Base-by-base conservation (phyloP, 2,888 invertebrate genomes). In the Drosophila incognita region DNA sequence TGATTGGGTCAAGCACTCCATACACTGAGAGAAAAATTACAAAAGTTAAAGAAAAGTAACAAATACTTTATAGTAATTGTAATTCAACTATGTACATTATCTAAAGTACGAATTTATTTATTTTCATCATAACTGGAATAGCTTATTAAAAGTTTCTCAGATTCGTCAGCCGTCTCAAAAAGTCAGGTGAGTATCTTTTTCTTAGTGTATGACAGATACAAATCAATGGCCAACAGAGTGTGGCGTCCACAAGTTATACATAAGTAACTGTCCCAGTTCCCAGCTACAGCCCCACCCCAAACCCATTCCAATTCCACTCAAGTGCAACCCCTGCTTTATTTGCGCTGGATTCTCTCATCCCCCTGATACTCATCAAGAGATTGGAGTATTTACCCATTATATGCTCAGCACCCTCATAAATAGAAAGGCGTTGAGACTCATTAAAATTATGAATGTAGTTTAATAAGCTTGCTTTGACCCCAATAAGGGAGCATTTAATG, bases 361-460 rank as follows among this genome's bases (percentile, higher is more conserved):
- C 48, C 29, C 21, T 35, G 3, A 33, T 8, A 7, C 46, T 29
- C 56, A 69, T 69, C 67, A 49, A 40, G 29, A 57, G 56, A 68
- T 51, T 72, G 42, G 48, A 78, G 74, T 80, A 52, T 76, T 85
- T 71, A 59, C 63, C 56, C 74, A 76, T 69, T 69, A 72, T 46
- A 15, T 46, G 46, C 4, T 46, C 46, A 24, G 46, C 46, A 24
- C 64, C 51, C 57, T 58, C 70, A 71, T 79, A 60, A 71, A 40
- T 56, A 36, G 52, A 46, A 48, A 4, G 18, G 61, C 76, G 74
- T 64, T 62, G 59, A 69, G 81, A 69, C 69, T 76, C 81, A 89
- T 85, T 79, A 84, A 87, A 82, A 87, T 82, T 72, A 83, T 81
- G 78, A 79, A 79, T 75, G 81, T 74, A 49, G 72, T 89, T 87